These are phyloP conservation scores for Flexamia atlantica DNA, from an alignment of 2,888 invertebrate genomes.

Conservation along the genomic window DNA sequence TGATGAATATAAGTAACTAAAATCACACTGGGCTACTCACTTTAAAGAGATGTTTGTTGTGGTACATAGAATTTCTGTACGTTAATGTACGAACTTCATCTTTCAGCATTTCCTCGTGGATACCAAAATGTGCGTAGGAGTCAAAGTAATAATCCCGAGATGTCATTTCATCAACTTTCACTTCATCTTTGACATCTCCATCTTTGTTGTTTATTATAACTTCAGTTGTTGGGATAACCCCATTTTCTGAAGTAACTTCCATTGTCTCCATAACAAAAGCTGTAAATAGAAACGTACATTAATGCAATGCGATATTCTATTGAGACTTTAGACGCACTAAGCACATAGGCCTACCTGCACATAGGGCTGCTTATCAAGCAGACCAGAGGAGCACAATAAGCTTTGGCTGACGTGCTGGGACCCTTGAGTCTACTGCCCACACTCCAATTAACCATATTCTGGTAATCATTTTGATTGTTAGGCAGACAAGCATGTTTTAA, in stretches of 20 bases:
- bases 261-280: conserved; percentile 60
- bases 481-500: too few relatives aligned
- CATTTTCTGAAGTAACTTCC: conserved; percentile 62
- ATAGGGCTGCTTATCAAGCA: too few relatives aligned
- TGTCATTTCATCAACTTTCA: conserved; percentile 97
- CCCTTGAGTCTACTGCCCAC: too few relatives aligned
- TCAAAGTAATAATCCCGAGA: conserved; percentile 99
- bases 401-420: too few relatives aligned
- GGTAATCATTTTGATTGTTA: too few relatives aligned
- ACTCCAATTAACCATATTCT: too few relatives aligned
- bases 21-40: conserved; percentile 64
- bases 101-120: conserved; percentile 99
- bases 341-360: too few relatives aligned
- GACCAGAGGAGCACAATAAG: too few relatives aligned
- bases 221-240: conserved; percentile 57
- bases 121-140: conserved; percentile 99
- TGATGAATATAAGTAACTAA: too few relatives aligned
- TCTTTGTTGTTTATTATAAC: conserved; percentile 52
- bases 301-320: too few relatives aligned
- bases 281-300: background rate
- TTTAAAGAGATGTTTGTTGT: conserved; percentile 98
- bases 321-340: too few relatives aligned
- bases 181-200: conserved; percentile 69
- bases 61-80: conserved; percentile 99
- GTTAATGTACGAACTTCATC: conserved; percentile 99